Conservation (phyloP, 1,140 invertebrate genomes). For the Drosophila teissieri region DNA sequence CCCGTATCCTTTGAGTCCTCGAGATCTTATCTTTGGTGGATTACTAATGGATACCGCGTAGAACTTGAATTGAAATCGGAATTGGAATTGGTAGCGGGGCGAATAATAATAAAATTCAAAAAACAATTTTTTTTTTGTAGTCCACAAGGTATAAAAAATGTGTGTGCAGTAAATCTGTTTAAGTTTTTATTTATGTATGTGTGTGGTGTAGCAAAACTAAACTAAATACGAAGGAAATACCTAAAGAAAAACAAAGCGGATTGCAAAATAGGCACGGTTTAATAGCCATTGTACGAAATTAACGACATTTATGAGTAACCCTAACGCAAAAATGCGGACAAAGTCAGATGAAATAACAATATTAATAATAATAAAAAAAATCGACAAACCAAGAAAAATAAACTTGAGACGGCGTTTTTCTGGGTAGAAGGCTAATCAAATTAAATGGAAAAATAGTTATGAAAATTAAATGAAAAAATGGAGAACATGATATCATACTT, state of each 20-base stretch:
- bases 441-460: too few relatives aligned
- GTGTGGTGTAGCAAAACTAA: constrained; percentile 58
- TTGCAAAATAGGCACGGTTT: constrained; percentile 42
- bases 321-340: constrained; percentile 47
- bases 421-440: background rate
- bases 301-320: constrained; percentile 52
- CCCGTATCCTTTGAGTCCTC: background rate
- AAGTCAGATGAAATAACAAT: constrained; percentile 53
- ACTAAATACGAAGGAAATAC: constrained; percentile 56
- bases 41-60: background rate
- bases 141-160: constrained; percentile 64
- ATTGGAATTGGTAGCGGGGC: background rate
- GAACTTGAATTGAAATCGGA: constrained; percentile 4
- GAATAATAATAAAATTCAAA: constrained; percentile 37
- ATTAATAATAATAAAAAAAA: constrained; percentile 42
- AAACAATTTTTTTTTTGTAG: constrained; percentile 65
- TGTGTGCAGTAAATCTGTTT: constrained; percentile 81
- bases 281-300: constrained; percentile 46
- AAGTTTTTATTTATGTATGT: constrained; percentile 81
- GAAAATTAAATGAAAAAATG: too few relatives aligned
- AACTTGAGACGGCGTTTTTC: constrained; percentile 6
- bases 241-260: constrained; percentile 23
- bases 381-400: constrained; percentile 31
- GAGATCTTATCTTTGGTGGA: constrained; percentile 26
- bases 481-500: too few relatives aligned